These are phyloP conservation scores for Etheostoma perlongum DNA, from an alignment of 2,797 vertebrate genomes.

Conservation along the genomic window DNA sequence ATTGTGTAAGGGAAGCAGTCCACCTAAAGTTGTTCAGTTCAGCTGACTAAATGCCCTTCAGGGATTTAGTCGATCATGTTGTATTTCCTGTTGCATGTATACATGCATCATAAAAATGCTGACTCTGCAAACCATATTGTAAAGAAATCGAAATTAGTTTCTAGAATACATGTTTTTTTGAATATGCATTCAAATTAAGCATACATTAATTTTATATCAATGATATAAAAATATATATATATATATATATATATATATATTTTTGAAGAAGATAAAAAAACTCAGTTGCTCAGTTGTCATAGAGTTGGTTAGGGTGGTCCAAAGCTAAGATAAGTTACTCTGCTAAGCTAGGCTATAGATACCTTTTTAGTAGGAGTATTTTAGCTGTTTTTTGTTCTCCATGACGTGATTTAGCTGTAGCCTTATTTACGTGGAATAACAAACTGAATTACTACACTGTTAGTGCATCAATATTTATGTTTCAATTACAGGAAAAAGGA, in stretches of 20 bases:
- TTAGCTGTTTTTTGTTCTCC: not conserved
- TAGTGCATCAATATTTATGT: not conserved
- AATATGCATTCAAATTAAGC: no score
- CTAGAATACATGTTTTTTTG: no score
- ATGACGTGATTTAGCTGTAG: not conserved
- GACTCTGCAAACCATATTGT: no score
- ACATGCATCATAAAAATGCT: no score
- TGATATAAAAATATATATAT: no score
- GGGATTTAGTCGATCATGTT: not conserved
- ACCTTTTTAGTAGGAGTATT: not conserved
- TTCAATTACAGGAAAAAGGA: not conserved
- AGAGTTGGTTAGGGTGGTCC: no score
- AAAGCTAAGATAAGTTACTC: not conserved
- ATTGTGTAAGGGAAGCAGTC: conserved; percentile 7
- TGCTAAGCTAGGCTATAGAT: conserved; percentile 4
- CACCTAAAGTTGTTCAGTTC: not conserved
- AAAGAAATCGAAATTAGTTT: no score
- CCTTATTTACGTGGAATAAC: not conserved
- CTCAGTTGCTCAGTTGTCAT: no score
- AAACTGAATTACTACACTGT: not conserved
- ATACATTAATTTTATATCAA: no score
- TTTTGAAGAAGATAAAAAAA: no score
- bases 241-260: no score
- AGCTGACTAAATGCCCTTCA: no score
- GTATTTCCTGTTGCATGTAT: not conserved